These are phyloP conservation scores for Chaenodraco wilsoni DNA, from an alignment of 2,797 vertebrate genomes.

Conservation along the genomic window DNA sequence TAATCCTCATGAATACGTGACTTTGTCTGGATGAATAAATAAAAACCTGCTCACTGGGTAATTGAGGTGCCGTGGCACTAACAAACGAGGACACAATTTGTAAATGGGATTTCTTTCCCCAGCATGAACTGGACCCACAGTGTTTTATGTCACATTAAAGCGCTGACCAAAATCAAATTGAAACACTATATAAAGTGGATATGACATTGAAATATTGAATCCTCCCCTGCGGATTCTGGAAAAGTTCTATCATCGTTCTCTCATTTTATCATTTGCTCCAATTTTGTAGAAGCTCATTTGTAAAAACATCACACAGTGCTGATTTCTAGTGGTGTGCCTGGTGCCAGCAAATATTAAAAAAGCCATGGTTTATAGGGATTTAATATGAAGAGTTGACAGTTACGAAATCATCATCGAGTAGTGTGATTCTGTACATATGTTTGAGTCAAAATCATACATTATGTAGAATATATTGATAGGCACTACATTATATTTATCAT, in stretches of 20 bases:
- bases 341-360: constrained; percentile 21
- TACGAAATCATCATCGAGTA: background rate
- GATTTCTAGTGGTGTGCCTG: constrained; percentile 44
- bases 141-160: constrained; percentile 81
- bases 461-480: background rate
- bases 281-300: constrained; percentile 39
- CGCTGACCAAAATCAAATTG: constrained; percentile 74
- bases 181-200: constrained; percentile 52
- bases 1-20: constrained; percentile 90
- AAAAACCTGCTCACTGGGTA: constrained; percentile 86
- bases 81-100: constrained; percentile 86
- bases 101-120: constrained; percentile 75
- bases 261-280: constrained; percentile 46
- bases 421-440: background rate
- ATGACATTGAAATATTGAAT: constrained; percentile 61
- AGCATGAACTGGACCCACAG: constrained; percentile 62
- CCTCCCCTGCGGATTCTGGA: constrained; percentile 43
- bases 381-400: constrained; percentile 16
- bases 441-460: constrained; percentile 1
- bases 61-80: constrained; percentile 86
- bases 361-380: constrained; percentile 32
- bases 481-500: background rate
- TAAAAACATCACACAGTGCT: constrained; percentile 33
- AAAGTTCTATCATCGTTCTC: constrained; percentile 45
- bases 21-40: constrained; percentile 90